Conservation (phyloP, 2,113 vertebrate genomes). For the Labeo catla region DNA sequence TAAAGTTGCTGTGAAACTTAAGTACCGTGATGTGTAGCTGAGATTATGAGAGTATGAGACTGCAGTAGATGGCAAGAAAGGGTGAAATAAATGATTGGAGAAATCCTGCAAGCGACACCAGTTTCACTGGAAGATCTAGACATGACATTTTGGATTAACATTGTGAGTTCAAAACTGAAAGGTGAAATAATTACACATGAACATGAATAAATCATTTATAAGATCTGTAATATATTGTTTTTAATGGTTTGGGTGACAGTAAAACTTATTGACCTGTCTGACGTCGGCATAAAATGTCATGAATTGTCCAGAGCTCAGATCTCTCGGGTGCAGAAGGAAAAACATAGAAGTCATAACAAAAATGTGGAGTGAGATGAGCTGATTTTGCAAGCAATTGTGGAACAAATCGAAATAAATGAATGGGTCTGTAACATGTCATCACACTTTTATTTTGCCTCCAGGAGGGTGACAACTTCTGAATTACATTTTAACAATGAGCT, state of each 20-base stretch:
- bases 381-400: not conserved
- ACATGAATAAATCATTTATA: not conserved
- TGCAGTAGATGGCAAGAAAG: not conserved
- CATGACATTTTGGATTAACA: not conserved
- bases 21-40: not conserved
- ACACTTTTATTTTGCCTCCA: not conserved
- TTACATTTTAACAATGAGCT: not conserved
- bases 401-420: not conserved
- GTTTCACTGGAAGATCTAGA: not conserved
- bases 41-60: no score
- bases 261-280: not conserved
- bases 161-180: no score
- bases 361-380: not conserved
- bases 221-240: not conserved
- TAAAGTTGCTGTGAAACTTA: not conserved
- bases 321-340: not conserved
- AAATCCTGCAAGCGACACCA: not conserved
- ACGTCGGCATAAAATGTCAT: not conserved
- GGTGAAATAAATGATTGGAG: not conserved
- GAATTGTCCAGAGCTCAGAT: not conserved
- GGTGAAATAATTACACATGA: not conserved
- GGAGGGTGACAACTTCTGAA: not conserved
- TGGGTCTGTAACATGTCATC: not conserved
- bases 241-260: not conserved
- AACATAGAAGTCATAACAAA: not conserved